Conservation (phyloP, 2,113 vertebrate species). For the Clarias gariepinus region DNA sequence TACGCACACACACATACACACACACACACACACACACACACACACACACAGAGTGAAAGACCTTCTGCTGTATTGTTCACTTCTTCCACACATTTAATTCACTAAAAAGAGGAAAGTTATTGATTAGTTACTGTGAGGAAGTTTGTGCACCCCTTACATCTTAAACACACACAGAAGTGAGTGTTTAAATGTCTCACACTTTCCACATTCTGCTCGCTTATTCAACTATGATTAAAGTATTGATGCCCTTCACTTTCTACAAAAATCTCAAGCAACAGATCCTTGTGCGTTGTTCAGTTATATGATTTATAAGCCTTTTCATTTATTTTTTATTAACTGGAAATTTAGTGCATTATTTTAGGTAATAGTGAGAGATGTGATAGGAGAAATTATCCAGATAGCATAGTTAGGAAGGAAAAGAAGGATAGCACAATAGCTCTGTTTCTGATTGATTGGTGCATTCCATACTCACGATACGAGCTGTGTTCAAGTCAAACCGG, state of each 20-base stretch:
- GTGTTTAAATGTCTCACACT: not conserved
- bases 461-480: too few relatives aligned
- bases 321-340: not conserved
- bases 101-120: not conserved
- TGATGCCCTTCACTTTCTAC: not conserved
- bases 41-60: slow-evolving; percentile 24
- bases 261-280: not conserved
- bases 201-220: not conserved
- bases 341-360: not conserved
- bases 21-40: slow-evolving; percentile 23
- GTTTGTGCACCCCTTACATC: not conserved
- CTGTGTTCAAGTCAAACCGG: too few relatives aligned
- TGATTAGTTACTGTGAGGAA: not conserved
- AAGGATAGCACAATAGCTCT: too few relatives aligned
- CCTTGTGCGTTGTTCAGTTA: not conserved
- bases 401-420: too few relatives aligned
- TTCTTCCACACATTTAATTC: not conserved
- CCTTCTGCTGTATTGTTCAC: not conserved
- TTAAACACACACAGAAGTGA: not conserved
- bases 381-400: not conserved
- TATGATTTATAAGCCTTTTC: not conserved
- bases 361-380: not conserved
- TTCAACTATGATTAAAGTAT: not conserved
- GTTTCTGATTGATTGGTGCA: too few relatives aligned
- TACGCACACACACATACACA: slow-evolving; percentile 10